These are phyloP conservation scores for Episyrphus balteatus DNA, from an alignment of 1,140 invertebrate species.

Conservation along the genomic window DNA sequence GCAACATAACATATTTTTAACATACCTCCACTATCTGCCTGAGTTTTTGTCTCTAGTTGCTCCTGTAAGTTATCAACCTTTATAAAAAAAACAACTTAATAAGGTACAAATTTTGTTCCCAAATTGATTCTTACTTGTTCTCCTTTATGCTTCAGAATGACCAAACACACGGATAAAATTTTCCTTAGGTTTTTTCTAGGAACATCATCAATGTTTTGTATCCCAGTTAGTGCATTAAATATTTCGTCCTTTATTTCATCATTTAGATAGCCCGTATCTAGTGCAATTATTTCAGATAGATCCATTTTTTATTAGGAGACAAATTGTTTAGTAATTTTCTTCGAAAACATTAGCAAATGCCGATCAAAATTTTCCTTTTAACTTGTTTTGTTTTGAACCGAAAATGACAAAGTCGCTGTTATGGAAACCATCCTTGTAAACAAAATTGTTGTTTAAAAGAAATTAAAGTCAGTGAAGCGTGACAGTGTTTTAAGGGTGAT, in stretches of 20 bases:
- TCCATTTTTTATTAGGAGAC: too few species aligned
- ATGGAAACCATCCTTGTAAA: too few species aligned
- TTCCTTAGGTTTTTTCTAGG: constrained; percentile 29
- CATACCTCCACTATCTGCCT: constrained; percentile 4
- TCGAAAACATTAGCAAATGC: too few species aligned
- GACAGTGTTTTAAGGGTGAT: too few species aligned
- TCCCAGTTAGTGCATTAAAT: constrained; percentile 25
- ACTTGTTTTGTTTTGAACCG: too few species aligned
- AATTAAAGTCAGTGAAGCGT: too few species aligned
- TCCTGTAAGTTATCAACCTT: constrained; percentile 5
- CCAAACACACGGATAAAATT: constrained; percentile 24
- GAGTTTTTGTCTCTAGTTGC: background rate
- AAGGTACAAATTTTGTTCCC: background rate
- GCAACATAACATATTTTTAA: background rate
- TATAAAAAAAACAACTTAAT: background rate
- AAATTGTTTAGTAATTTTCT: too few species aligned
- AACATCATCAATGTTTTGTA: constrained; percentile 21
- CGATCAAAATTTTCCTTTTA: too few species aligned
- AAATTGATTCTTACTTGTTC: constrained; percentile 14
- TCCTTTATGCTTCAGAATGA: constrained; percentile 29
- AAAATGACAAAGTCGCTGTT: too few species aligned
- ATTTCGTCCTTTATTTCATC: constrained; percentile 28
- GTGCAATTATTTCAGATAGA: too few species aligned
- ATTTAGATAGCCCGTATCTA: constrained; percentile 4
- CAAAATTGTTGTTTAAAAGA: too few species aligned